Base-by-base conservation (phyloP, 2,888 invertebrate species). In the Pollenia amentaria region DNA sequence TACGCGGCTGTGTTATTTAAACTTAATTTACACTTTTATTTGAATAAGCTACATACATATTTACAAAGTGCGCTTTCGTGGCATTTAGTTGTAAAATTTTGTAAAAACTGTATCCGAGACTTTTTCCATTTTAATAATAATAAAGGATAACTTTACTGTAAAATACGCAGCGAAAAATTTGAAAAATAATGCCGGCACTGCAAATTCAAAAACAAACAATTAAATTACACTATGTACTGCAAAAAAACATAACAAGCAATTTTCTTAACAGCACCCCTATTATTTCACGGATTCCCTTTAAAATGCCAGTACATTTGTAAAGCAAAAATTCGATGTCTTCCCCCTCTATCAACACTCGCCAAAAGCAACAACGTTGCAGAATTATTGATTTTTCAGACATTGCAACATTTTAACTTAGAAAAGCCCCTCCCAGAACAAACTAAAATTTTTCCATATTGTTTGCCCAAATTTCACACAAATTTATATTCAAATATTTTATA, bases 381-480 rank as follows among this genome's bases (percentile, higher is more conserved):
- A 80, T 73, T 83, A 86, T 86, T 82, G 85, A 86, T 86, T 86
- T 84, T 86, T 78, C 82, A 73, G 81, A 77, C 81, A 86, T 86
- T 82, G 77, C 85, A 85, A 82, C 81, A 82, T 86, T 76, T 67
- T 21, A 65, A 60, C 46, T 51, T 53, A 72, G 38, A 78, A 65
- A 72, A 67, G 86, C 86, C 86, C 86, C 86, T 87, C 86, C 86
- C 86, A 72, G 72, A 83, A 75, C 51, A 44, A 67, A 40, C 40
- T 16, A 9, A 51, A 67, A 11, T 10, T 29, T 1, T 40, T 12
- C 11, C 16, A 60, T 57, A 57, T 64, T 18, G 55, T 14, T 8
- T 62, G 10, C 29, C 14, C 38, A 12, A 46, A 62, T 57, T 67
- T 67, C 29, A 53, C 29, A 69, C 29, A 55, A 60, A 38, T 2